Evolutionary conservation across 2,797 vertebrate genomes (phyloP).

Genomic region (Catamblyrhynchus diadema): DNA sequence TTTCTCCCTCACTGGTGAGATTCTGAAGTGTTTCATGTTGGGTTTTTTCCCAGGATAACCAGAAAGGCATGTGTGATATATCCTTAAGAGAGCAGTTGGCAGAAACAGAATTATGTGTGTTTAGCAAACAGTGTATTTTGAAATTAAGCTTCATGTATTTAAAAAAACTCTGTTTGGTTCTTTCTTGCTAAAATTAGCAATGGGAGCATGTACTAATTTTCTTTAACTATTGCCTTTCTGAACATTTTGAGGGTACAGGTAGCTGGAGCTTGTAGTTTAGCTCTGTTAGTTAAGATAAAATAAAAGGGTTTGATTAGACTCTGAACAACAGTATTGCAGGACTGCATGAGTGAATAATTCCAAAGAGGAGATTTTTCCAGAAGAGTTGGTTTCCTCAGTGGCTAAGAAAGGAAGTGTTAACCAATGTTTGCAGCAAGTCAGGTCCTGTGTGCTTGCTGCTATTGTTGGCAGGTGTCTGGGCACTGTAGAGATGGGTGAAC

Average conservation of each 20-base stretch:
- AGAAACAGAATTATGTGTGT: conserved; percentile 63
- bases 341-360: conserved; percentile 51
- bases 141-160: conserved; percentile 52
- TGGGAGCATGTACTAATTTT: conserved; percentile 53
- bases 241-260: conserved; percentile 47
- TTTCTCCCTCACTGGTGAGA: conserved; percentile 12
- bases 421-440: conserved; percentile 51
- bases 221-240: conserved; percentile 58
- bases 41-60: not conserved
- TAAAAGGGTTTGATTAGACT: not conserved
- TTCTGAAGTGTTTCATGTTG: not conserved
- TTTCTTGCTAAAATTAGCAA: conserved; percentile 57
- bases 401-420: conserved; percentile 53
- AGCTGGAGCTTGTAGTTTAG: conserved; percentile 57
- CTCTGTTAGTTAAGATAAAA: conserved; percentile 33
- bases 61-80: conserved; percentile 44
- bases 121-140: conserved; percentile 69
- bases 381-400: conserved; percentile 49
- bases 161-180: conserved; percentile 8
- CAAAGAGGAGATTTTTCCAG: conserved; percentile 43
- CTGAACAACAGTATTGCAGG: conserved; percentile 15
- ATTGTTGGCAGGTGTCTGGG: conserved; percentile 28
- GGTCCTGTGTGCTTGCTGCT: conserved; percentile 36
- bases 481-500: conserved; percentile 6
- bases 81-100: conserved; percentile 49